phyloP scores from a whole-genome alignment of 1,140 invertebrate genomes.

The Pseudachorutes palmiensis region DNA sequence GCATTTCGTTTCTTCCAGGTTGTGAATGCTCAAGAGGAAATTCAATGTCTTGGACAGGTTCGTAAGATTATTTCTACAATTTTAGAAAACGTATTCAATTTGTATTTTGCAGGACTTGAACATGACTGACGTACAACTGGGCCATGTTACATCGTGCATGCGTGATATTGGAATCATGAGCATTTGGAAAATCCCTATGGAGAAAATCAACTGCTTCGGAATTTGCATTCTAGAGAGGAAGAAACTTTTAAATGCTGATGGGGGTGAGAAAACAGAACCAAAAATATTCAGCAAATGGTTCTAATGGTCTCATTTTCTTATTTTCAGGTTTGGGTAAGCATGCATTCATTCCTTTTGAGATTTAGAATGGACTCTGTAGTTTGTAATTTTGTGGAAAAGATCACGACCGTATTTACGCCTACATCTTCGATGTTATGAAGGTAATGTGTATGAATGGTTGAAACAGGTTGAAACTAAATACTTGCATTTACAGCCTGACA shows the following conservation, averaged over 20 bases:
- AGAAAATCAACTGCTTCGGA: slow-evolving; percentile 18
- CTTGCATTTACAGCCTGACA: too few species aligned
- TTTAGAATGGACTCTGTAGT: too few species aligned
- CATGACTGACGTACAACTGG: slow-evolving; percentile 22
- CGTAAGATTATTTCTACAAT: too few species aligned
- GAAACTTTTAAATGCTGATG: slow-evolving; percentile 12
- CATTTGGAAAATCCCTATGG: neutral
- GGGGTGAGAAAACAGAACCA: too few species aligned
- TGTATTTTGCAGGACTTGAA: slow-evolving; percentile 18
- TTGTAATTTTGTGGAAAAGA: too few species aligned
- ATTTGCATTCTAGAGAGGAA: slow-evolving; percentile 28
- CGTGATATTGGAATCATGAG: neutral
- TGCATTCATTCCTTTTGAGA: too few species aligned
- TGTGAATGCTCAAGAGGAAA: slow-evolving; percentile 16
- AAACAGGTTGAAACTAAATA: too few species aligned
- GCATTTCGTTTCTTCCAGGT: slow-evolving; percentile 8
- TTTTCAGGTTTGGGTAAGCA: too few species aligned
- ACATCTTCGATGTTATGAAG: slow-evolving; percentile 25
- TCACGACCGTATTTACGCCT: slow-evolving; percentile 21
- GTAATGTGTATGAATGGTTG: too few species aligned
- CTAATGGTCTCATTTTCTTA: too few species aligned
- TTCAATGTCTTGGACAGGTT: slow-evolving; percentile 11
- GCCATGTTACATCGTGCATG: slow-evolving; percentile 15
- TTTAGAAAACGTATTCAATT: too few species aligned
- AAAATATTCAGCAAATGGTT: too few species aligned